Percentiles rank a stretch among this genome's conserved stretches.
These are phyloP conservation scores for Muricea muricata DNA, from an alignment of 92 coral and sea anemone genomes.

Conservation along the genomic window DNA sequence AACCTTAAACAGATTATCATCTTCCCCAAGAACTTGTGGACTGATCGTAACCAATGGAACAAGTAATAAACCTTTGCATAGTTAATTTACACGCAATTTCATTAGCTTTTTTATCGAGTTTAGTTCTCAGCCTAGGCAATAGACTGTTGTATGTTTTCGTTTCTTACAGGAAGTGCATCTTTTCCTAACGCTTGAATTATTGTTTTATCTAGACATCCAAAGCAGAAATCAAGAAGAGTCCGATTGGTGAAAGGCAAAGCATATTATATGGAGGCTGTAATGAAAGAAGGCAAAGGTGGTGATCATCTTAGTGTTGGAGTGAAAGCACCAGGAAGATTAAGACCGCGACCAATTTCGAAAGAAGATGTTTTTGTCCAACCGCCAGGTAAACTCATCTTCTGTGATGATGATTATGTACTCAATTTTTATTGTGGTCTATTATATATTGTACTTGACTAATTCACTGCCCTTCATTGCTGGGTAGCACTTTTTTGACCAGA, in stretches of 20 bases:
- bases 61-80: slow-evolving; percentile 20
- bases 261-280: neutral
- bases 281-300: slow-evolving; percentile 17
- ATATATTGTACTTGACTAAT: too few species aligned
- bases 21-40: slow-evolving; percentile 16
- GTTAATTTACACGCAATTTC: too few species aligned
- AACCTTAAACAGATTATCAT: neutral
- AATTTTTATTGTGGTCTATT: too few species aligned
- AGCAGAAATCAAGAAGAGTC: neutral
- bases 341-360: neutral
- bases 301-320: slow-evolving; percentile 22
- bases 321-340: neutral
- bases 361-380: neutral
- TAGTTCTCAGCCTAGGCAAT: too few species aligned
- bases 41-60: slow-evolving; percentile 18
- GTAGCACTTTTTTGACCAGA: too few species aligned
- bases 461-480: too few species aligned
- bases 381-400: neutral
- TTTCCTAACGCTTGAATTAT: neutral
- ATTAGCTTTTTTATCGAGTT: too few species aligned
- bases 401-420: too few species aligned
- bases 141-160: too few species aligned
- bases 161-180: too few species aligned
- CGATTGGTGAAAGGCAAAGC: neutral
- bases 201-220: neutral